Base-by-base conservation (phyloP, 2,888 invertebrate species). In the Synergus gifuensis region DNA sequence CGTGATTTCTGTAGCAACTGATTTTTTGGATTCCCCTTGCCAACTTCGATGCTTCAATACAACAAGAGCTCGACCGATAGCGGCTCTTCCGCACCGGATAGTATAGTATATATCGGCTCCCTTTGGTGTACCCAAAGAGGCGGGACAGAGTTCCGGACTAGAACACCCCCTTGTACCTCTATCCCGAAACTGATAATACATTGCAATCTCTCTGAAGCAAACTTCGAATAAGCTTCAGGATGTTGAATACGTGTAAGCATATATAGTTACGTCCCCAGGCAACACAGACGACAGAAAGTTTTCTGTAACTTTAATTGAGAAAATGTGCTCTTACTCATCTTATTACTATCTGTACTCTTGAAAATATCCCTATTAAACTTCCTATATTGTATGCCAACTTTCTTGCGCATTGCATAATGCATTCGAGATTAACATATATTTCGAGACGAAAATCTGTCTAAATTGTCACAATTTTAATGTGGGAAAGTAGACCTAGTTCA, bases 11-110 rank as follows among this genome's bases (percentile, higher is more conserved):
- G 36, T 54, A 1, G 69, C 36, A 49, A 73, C 69, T 73, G 49
- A 54, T 73, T 73, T 73, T 73, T 58, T 40, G 73, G n/a, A 54
- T 28, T 77, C 76, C 58, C 69, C 63, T 46, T 28, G 63, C 46
- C n/a, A 73, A 14, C 76, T 49, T 44, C 78, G 78, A 79, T 82
- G 79, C 79, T 78, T 78, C 28, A 69, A 76, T 44, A 73, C 73
- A 64, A 49, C 64, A 73, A 11, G 54, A 73, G 44, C 14, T 78
- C 18, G 58, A 18, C 67, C 81, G 78, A 79, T 81, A 64, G 79
- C 66, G 78, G 18, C 67, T 58, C 22, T 58, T 58, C 58, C 49
- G 69, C 44, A 40, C 54, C 73, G 73, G 54, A 73, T 73, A 40
- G 73, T 73, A 54, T 36, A 36, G 36, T 36, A 54, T 73, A 73